These are phyloP conservation scores for Oplegnathus fasciatus DNA, from an alignment of 2,113 vertebrate genomes.

Conservation along the genomic window DNA sequence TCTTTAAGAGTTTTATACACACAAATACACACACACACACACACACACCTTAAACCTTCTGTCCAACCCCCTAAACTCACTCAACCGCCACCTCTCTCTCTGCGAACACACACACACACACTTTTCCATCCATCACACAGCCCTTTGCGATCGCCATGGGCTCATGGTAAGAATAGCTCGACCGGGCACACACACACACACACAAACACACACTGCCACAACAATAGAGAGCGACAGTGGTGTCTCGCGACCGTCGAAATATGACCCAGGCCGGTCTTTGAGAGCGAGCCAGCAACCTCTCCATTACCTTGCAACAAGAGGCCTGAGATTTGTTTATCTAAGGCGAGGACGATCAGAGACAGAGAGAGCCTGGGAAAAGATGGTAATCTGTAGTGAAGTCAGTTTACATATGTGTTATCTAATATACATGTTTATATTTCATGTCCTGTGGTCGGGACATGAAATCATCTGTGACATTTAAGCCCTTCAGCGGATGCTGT, in stretches of 20 bases:
- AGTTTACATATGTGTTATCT: background rate
- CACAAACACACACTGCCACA: background rate
- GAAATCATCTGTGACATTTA: conserved; percentile 18
- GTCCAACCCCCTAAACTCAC: conserved; percentile 3
- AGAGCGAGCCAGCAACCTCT: conserved; percentile 38
- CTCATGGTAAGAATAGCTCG: conserved; percentile 26
- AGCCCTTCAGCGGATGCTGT: background rate
- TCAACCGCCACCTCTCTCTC: background rate
- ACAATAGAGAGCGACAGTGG: conserved; percentile 38
- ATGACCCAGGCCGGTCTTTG: conserved; percentile 18
- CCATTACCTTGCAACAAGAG: conserved; percentile 44
- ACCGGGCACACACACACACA: conserved; percentile 16
- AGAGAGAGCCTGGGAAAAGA: conserved; percentile 34
- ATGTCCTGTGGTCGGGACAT: background rate
- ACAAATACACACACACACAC: conserved; percentile 2
- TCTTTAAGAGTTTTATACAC: background rate
- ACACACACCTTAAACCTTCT: conserved; percentile 3
- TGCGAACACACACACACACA: background rate
- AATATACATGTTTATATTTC: conserved; percentile 21
- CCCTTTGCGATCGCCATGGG: background rate
- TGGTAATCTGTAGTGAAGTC: conserved; percentile 29
- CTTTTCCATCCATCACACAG: conserved; percentile 5
- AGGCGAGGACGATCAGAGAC: background rate
- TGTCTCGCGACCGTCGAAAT: conserved; percentile 41
- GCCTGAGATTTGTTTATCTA: conserved; percentile 54